Conservation (phyloP, 2,888 invertebrate species). For the Ellobium chinense region DNA sequence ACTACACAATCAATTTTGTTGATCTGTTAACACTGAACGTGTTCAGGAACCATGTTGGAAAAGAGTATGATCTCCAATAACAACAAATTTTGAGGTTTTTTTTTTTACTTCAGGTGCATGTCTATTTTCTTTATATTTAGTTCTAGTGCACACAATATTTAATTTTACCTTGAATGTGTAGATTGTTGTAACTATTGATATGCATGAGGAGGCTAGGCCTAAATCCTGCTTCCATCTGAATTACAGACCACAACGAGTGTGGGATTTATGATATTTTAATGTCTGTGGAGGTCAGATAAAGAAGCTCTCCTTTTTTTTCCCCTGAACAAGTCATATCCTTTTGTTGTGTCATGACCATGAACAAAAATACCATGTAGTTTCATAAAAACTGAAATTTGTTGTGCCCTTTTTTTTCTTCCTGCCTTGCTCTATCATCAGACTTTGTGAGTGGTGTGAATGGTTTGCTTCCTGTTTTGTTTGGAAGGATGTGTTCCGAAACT, state of each 20-base stretch:
- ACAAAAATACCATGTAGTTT: slow-evolving; percentile 1
- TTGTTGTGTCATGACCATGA: slow-evolving; percentile 4
- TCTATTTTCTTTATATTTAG: background rate
- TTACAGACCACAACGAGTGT: background rate
- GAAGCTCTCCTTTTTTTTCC: background rate
- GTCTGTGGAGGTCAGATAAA: background rate
- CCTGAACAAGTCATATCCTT: background rate
- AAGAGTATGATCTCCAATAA: background rate
- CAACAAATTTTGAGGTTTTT: background rate
- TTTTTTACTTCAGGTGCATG: too few relatives aligned
- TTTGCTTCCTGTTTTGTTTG: too few relatives aligned
- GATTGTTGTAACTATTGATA: slow-evolving; percentile 6
- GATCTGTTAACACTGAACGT: too few relatives aligned
- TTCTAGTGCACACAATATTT: background rate
- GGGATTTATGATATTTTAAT: background rate
- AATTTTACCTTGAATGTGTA: background rate
- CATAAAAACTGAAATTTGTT: background rate
- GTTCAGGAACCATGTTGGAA: too few relatives aligned
- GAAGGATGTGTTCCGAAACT: too few relatives aligned
- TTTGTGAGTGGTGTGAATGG: too few relatives aligned
- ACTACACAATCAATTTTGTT: too few relatives aligned
- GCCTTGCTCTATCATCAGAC: too few relatives aligned
- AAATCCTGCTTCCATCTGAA: background rate
- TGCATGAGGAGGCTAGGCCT: background rate
- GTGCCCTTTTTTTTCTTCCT: background rate